phyloP scores from a whole-genome alignment of 2,113 vertebrate species.

The Semnornis frantzii region DNA sequence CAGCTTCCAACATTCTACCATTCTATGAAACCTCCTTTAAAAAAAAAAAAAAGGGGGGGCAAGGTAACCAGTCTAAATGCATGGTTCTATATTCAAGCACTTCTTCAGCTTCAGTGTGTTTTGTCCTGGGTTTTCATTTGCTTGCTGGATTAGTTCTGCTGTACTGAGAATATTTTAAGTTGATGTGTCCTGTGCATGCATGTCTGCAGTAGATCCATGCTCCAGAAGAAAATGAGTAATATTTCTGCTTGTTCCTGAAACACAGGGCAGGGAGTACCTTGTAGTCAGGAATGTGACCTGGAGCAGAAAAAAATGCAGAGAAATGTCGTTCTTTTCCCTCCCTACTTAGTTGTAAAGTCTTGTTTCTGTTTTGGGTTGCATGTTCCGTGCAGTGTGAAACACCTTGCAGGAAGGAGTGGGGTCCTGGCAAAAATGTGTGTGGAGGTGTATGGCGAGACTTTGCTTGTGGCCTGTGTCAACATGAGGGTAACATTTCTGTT shows the following conservation, averaged over 20 bases:
- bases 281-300: neutral
- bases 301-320: neutral
- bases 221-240: neutral
- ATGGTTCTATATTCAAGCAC: neutral
- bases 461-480: neutral
- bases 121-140: neutral
- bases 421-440: neutral
- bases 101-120: neutral
- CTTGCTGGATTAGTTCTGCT: neutral
- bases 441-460: neutral
- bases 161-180: neutral
- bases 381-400: neutral
- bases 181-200: neutral
- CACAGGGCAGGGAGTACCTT: fast-evolving
- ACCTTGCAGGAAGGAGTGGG: neutral
- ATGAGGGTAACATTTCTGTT: neutral
- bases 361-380: neutral
- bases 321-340: neutral
- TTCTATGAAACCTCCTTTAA: neutral
- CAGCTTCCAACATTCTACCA: too few species aligned
- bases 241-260: neutral
- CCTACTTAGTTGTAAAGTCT: neutral
- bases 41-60: neutral
- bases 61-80: fast-evolving
- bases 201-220: neutral